These are phyloP conservation scores for Tympanoctomys barrerae DNA, from an alignment of 2,797 vertebrate genomes.

Conservation along the genomic window DNA sequence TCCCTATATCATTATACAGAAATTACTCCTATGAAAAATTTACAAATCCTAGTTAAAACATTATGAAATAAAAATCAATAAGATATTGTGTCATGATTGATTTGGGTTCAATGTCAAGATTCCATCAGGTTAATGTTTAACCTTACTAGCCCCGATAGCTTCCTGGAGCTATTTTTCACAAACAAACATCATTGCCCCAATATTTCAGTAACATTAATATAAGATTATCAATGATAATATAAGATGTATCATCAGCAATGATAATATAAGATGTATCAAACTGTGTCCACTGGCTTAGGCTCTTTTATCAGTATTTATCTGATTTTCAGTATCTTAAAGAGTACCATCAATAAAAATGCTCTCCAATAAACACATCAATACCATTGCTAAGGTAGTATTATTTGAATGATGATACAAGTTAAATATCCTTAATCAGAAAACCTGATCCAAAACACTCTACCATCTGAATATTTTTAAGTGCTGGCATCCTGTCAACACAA, in stretches of 20 bases:
- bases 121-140: constrained; percentile 52
- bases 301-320: constrained; percentile 30
- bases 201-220: constrained; percentile 68
- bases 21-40: constrained; percentile 41
- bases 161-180: constrained; percentile 77
- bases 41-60: background rate
- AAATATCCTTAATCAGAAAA: background rate
- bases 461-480: background rate
- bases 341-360: background rate
- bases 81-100: constrained; percentile 42
- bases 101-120: constrained; percentile 33
- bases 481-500: background rate
- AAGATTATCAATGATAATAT: constrained; percentile 16
- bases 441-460: background rate
- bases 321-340: constrained; percentile 30
- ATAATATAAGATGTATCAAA: constrained; percentile 47
- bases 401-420: constrained; percentile 24
- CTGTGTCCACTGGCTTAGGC: background rate
- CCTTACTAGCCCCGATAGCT: background rate
- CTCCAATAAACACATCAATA: background rate
- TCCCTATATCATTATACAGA: constrained; percentile 21
- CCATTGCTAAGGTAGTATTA: background rate
- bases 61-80: constrained; percentile 68
- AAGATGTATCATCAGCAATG: background rate
- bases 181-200: constrained; percentile 75